phyloP scores from a whole-genome alignment of 2,797 vertebrate genomes.

The Lophotriccus pileatus region DNA sequence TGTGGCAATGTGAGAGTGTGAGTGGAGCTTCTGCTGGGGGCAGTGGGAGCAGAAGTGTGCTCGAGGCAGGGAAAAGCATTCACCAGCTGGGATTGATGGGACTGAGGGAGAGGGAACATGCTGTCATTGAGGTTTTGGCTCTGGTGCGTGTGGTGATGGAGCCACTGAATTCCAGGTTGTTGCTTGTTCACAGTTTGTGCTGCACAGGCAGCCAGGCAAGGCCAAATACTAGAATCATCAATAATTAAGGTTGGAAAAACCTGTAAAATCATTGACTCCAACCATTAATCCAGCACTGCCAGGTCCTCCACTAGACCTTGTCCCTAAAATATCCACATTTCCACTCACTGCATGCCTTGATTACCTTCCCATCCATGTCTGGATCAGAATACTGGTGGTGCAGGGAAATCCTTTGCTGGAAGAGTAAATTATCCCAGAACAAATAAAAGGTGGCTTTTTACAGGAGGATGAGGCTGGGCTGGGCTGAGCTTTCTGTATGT shows the following conservation, averaged over 20 bases:
- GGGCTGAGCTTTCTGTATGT: rapidly evolving
- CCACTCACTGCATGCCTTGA: rapidly evolving
- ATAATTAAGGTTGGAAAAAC: background rate
- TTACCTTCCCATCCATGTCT: rapidly evolving
- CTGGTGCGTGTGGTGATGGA: background rate
- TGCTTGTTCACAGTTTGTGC: background rate
- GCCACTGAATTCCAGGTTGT: background rate
- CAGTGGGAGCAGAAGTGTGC: background rate
- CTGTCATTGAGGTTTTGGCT: rapidly evolving
- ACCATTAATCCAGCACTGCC: background rate
- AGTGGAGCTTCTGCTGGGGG: rapidly evolving
- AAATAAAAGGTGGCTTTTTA: background rate
- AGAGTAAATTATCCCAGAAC: background rate
- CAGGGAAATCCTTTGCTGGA: background rate
- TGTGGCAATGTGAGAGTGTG: background rate
- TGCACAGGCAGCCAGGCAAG: background rate
- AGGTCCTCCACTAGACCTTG: background rate
- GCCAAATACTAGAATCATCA: background rate
- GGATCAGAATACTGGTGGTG: background rate
- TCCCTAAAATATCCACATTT: background rate
- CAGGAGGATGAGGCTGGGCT: background rate
- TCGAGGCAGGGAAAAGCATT: background rate
- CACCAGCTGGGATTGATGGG: background rate
- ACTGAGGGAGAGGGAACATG: background rate
- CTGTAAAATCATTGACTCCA: background rate